Evolutionary conservation across 2,888 invertebrate species (phyloP).

Genomic region (Meandrusa payeni): DNA sequence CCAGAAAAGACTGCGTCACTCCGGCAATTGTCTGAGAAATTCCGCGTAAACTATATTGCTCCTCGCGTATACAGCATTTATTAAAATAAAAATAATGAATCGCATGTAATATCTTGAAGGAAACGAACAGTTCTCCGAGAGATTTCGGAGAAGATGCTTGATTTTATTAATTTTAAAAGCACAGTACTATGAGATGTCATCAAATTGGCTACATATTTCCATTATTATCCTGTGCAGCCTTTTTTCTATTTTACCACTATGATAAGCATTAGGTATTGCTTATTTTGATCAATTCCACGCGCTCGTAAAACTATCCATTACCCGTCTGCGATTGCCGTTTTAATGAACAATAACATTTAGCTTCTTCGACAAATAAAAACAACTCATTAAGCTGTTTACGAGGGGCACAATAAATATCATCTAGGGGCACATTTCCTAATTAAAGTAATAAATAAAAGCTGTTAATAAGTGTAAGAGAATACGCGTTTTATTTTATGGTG

Average conservation of each 20-base stretch:
- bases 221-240: no score
- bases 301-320: slow-evolving; percentile 16
- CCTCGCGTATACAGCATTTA: background rate
- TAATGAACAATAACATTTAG: slow-evolving; percentile 17
- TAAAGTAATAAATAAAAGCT: slow-evolving; percentile 18
- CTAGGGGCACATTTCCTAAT: slow-evolving; percentile 15
- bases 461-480: slow-evolving; percentile 11
- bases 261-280: no score
- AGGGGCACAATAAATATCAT: slow-evolving; percentile 15
- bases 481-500: slow-evolving; percentile 7
- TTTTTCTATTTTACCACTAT: no score
- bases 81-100: background rate
- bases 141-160: no score
- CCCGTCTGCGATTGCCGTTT: slow-evolving; percentile 6
- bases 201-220: no score
- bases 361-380: slow-evolving; percentile 16
- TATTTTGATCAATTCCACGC: background rate
- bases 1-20: background rate
- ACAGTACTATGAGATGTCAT: no score
- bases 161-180: background rate
- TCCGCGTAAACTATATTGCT: slow-evolving; percentile 1
- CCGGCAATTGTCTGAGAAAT: background rate
- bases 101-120: no score
- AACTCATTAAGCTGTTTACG: slow-evolving; percentile 20
- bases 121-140: no score